Conservation (phyloP, 1,140 invertebrate genomes). For the Hermetia illucens region DNA sequence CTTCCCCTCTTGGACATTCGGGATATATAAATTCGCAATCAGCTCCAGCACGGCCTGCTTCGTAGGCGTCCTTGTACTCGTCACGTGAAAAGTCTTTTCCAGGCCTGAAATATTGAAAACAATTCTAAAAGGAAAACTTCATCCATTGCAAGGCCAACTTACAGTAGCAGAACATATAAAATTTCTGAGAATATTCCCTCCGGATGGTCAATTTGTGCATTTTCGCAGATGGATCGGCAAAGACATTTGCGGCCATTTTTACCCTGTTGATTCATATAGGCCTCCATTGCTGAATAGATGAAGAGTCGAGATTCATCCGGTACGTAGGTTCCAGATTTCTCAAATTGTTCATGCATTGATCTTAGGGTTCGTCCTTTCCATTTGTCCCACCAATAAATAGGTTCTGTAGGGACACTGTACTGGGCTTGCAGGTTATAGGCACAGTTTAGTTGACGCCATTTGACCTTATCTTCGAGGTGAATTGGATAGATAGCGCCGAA, state of each 20-base stretch:
- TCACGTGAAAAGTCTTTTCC: too few species aligned
- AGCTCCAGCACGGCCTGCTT: too few species aligned
- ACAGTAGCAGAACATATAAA: slow-evolving; percentile 23
- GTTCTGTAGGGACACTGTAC: slow-evolving; percentile 17
- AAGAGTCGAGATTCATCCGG: slow-evolving; percentile 19
- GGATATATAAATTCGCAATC: too few species aligned
- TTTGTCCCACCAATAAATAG: slow-evolving; percentile 24
- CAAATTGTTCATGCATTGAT: slow-evolving; percentile 15
- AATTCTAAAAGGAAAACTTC: too few species aligned
- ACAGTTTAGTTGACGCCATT: slow-evolving; percentile 19
- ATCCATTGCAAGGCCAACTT: too few species aligned
- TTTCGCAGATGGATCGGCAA: slow-evolving; percentile 24
- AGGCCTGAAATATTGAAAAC: too few species aligned
- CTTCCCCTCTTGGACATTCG: too few species aligned
- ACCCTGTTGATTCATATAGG: slow-evolving; percentile 15
- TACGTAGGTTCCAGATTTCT: slow-evolving; percentile 6
- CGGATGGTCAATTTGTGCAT: slow-evolving; percentile 25
- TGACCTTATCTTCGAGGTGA: slow-evolving; percentile 17
- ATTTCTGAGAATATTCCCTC: slow-evolving; percentile 25
- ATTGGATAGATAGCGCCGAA: slow-evolving; percentile 21
- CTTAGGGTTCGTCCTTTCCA: slow-evolving; percentile 14
- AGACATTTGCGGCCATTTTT: slow-evolving; percentile 17
- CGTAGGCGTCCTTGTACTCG: too few species aligned
- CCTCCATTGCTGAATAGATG: slow-evolving; percentile 20
- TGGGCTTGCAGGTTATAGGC: slow-evolving; percentile 20